Evolutionary conservation across 2,113 vertebrate genomes (phyloP), one percentile per base, ranked within the genome.

Genomic region (Rhinichthys klamathensis): DNA sequence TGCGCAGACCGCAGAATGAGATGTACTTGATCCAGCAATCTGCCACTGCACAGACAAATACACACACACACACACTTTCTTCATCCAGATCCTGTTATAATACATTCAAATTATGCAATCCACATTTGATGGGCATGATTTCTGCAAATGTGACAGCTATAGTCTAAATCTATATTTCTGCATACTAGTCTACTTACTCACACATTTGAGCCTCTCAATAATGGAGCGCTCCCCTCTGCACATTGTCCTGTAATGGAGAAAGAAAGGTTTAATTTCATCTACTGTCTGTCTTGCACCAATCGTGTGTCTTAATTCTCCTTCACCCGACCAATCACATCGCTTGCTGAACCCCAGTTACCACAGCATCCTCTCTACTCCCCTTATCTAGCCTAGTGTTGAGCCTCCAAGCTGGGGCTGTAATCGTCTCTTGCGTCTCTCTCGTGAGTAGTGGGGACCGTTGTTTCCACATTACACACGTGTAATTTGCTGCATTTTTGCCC

Each of bases 401-500:
- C 90, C 88, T 91, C 91, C 90, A 92, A 91, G 91, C 87, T 74
- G 11, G 35, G 72, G 32, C 63, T 82, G 51, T 84, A 89, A 89
- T 87, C 54, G 54, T 67, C 78, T 89, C 91, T 93, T 91, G 41
- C 41, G 9, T 41, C 41, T 41, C 41, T 41, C 41, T 41, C 84
- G 83, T 77, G 89, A 89, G 90, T 87, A 88, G 74, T 61, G 25
- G 87, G 88, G 90, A 93, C 91, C 90, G 91, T 94, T 94, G 93
- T 94, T 93, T 89, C 91, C 91, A 90, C 91, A 89, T 92, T 90
- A 92, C 89, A 65, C 84, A 74, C 83, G 90, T 93, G 92, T 94
- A 93, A 94, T 93, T 93, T 92, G 88, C 88, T 90, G 90, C 93
- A 91, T 93, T 94, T 91, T 91, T 87, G 88, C 49, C 84, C 89